Base-by-base conservation (phyloP, 1,140 invertebrate genomes). In the Drosophila carrolli region DNA sequence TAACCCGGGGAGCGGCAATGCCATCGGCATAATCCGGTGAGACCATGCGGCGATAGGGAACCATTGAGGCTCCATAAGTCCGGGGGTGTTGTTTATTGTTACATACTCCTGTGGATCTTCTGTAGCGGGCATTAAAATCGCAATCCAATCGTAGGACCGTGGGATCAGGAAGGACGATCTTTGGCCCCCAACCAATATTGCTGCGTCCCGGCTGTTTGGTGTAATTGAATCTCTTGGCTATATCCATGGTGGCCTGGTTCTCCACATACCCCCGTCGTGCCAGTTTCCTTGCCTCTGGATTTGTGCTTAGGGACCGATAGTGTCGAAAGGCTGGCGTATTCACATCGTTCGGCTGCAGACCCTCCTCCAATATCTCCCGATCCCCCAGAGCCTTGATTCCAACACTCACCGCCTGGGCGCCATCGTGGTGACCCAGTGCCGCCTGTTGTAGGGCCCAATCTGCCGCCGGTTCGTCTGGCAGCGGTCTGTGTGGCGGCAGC, bases 1-100 rank as follows among this genome's bases (percentile, higher is more conserved):
- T 94, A 0, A 62, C 79, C 41, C 97, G 93, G 0, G 97, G 97
- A 1, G 93, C 91, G 23, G 95, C 95, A n/a, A 97, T 94, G 94
- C 96, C 96, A 90, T 98, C 96, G 2, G 94, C 95, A 90, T 97
- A 97, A 81, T 95, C 95, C 0, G 98, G 95, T 0, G 93, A 93
- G 1, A 94, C 78, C 23, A 93, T 93, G 46, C 92, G 95, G 43
- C 95, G 93, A 76, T 98, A 97, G 0, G 97, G 95, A 11, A 94
- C 96, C 83, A 95, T 95, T 0, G 96, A 94, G 0, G 95, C 94
- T 0, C 97, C 98, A 93, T 94, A 96, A 1, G 93, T 92, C 5
- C 92, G 88, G 0, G 95, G 94, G 75, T 96, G 92, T 8, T 94
- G 61, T 14, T 95, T 88, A 92, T 97, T 97, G 91, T 98, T 98